A percentile compares a stretch with the other conserved stretches of the same genome.
phyloP scores from a whole-genome alignment of 2,113 vertebrate genomes.

The Pomatorhinus ruficollis region DNA sequence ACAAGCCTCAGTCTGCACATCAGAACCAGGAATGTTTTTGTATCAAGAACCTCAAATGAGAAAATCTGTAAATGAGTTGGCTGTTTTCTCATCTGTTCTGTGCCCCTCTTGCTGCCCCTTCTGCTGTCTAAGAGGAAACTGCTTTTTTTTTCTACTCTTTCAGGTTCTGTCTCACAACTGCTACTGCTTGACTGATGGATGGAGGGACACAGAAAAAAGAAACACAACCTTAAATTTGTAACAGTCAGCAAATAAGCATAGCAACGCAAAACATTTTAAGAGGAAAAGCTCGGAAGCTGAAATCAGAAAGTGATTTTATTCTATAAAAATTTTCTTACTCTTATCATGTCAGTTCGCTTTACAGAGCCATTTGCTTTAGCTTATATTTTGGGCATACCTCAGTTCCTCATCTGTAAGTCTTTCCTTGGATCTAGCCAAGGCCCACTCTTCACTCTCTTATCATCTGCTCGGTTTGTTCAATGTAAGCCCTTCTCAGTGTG shows the following conservation, averaged over 20 bases:
- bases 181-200: conserved; percentile 60
- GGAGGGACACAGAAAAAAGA: conserved; percentile 29
- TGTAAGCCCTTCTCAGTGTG: not conserved
- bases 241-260: conserved; percentile 40
- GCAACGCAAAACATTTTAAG: not conserved
- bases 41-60: conserved; percentile 74
- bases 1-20: conserved; percentile 74
- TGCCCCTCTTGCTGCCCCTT: conserved; percentile 73
- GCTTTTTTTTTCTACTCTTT: conserved; percentile 32
- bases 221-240: conserved; percentile 43
- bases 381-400: conserved; percentile 23
- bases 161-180: conserved; percentile 67
- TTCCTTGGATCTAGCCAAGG: conserved; percentile 13
- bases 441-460: not conserved
- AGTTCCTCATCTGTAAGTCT: not conserved
- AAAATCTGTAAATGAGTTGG: conserved; percentile 74
- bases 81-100: conserved; percentile 73
- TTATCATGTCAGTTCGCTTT: not conserved
- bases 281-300: not conserved
- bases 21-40: conserved; percentile 73
- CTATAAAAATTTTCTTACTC: not conserved
- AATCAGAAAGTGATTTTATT: conserved; percentile 18
- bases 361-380: not conserved
- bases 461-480: not conserved
- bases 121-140: conserved; percentile 65